A percentile compares a stretch with the other conserved stretches of the same genome.
Conservation (phyloP, 64 coral and sea anemone genomes). For the Montipora efflorescens region DNA sequence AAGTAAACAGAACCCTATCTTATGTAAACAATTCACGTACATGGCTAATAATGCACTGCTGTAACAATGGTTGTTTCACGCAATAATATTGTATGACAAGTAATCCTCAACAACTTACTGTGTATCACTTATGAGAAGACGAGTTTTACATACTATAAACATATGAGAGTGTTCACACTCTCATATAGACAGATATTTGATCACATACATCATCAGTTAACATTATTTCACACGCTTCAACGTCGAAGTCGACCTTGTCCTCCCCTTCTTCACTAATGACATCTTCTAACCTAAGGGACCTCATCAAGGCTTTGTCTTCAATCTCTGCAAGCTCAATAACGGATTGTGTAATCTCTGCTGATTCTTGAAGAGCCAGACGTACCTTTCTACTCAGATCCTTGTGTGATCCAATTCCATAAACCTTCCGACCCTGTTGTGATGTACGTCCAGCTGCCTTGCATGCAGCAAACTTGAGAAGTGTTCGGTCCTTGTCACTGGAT, state of each 20-base stretch:
- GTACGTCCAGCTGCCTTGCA: conserved; percentile 21
- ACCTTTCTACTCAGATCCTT: conserved; percentile 20
- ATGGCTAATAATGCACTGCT: too few species aligned
- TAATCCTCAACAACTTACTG: too few species aligned
- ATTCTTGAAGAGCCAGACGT: conserved; percentile 23
- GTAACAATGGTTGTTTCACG: too few species aligned
- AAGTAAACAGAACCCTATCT: too few species aligned
- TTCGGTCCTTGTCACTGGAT: conserved; percentile 55
- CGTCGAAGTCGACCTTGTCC: conserved; percentile 9
- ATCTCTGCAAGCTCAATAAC: conserved; percentile 29
- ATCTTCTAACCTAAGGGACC: conserved; percentile 8
- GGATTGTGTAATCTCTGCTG: conserved; percentile 18
- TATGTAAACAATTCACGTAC: too few species aligned
- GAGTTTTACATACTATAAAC: too few species aligned
- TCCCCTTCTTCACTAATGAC: conserved; percentile 15
- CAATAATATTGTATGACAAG: too few species aligned
- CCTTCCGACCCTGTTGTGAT: conserved; percentile 42
- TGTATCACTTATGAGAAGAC: too few species aligned
- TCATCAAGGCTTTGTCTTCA: conserved; percentile 30
- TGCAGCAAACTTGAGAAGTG: conserved; percentile 47
- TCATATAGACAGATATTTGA: too few species aligned
- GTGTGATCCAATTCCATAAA: conserved; percentile 58
- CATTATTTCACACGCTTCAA: conserved; percentile 19
- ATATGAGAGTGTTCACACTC: too few species aligned
- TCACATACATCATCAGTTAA: not conserved